phyloP scores from a whole-genome alignment of 2,113 vertebrate species.

The Formicarius rufipectus region DNA sequence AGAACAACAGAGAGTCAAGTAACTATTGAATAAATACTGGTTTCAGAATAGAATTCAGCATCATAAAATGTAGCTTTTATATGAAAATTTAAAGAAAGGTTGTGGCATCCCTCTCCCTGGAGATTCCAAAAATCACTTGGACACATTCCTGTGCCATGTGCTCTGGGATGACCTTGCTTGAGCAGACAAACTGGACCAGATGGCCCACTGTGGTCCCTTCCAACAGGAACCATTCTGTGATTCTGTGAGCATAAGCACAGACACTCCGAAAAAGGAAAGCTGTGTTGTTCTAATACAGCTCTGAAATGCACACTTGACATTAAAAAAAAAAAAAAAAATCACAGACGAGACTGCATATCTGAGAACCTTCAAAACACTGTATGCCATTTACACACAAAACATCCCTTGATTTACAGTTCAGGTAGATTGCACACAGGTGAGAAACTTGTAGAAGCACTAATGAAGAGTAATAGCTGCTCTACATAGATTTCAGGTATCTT shows the following conservation, averaged over 20 bases:
- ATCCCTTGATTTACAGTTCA: neutral
- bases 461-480: neutral
- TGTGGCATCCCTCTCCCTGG: neutral
- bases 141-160: fast-evolving
- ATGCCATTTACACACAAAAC: neutral
- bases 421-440: neutral
- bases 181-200: neutral
- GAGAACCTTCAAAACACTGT: neutral
- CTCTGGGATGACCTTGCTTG: neutral
- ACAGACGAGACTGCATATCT: neutral
- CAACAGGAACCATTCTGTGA: neutral
- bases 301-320: neutral
- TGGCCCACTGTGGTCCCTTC: neutral
- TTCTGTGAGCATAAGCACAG: neutral
- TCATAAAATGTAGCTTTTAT: neutral
- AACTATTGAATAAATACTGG: neutral
- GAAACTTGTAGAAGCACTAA: neutral
- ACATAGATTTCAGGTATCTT: neutral
- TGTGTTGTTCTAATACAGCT: neutral
- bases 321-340: neutral
- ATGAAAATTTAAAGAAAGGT: neutral
- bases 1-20: neutral
- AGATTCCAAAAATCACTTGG: neutral
- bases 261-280: neutral
- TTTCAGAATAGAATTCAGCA: neutral